A percentile compares a stretch with the other conserved stretches of the same genome.
phyloP scores from a whole-genome alignment of 1,140 invertebrate species.

The Physella acuta region DNA sequence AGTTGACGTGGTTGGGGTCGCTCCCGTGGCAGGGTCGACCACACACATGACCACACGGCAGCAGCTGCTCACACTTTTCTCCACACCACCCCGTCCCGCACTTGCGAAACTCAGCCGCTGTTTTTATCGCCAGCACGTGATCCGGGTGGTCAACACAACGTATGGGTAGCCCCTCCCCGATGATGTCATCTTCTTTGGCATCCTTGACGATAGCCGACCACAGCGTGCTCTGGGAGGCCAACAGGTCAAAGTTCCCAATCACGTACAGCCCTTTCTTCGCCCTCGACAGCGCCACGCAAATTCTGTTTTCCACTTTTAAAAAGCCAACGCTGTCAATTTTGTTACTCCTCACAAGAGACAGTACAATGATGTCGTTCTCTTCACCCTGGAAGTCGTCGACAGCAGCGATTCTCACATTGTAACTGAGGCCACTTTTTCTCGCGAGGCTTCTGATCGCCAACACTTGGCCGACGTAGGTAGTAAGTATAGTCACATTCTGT shows the following conservation, averaged over 20 bases:
- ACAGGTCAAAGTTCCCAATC: constrained; percentile 70
- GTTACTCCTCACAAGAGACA: constrained; percentile 77
- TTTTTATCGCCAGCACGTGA: neutral
- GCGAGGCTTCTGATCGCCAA: neutral
- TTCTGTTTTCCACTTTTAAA: constrained; percentile 70
- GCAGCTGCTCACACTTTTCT: constrained; percentile 42
- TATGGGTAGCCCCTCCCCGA: constrained; percentile 20
- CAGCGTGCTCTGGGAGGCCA: constrained; percentile 16
- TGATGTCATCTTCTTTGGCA: neutral
- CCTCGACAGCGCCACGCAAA: constrained; percentile 80
- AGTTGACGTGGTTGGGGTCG: constrained; percentile 14
- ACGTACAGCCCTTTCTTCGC: constrained; percentile 74
- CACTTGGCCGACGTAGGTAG: constrained; percentile 58
- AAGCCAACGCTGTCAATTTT: constrained; percentile 73
- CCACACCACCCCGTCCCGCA: constrained; percentile 56
- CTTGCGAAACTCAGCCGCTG: neutral
- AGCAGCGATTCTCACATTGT: constrained; percentile 62
- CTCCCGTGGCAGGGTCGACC: constrained; percentile 19
- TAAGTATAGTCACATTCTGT: constrained; percentile 56
- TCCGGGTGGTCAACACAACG: constrained; percentile 23
- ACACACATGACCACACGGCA: constrained; percentile 43
- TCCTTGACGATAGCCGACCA: constrained; percentile 21
- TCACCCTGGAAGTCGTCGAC: constrained; percentile 77
- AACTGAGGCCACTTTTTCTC: neutral
- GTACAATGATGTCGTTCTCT: constrained; percentile 79